Percentiles rank a stretch among this genome's conserved stretches.
phyloP scores from a whole-genome alignment of 2,888 invertebrate species.

The Maniola hyperantus region DNA sequence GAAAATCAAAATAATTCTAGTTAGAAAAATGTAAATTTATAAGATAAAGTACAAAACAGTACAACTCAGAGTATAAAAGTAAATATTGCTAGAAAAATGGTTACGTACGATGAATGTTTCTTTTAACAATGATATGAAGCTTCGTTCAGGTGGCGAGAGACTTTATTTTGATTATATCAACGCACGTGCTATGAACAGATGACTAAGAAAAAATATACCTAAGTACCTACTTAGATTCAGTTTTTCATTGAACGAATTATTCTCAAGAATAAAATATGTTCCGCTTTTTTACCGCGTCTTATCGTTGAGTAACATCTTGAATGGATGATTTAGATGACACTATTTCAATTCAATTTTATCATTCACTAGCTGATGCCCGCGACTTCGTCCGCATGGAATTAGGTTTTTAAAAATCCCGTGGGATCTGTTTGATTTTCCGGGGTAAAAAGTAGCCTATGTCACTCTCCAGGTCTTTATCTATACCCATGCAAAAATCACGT shows the following conservation, averaged over 20 bases:
- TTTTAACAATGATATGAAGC: constrained; percentile 66
- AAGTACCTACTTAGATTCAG: constrained; percentile 6
- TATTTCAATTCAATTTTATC: constrained; percentile 14
- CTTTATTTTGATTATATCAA: constrained; percentile 55
- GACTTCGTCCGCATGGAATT: too few species aligned
- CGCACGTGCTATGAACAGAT: constrained; percentile 53
- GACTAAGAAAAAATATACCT: constrained; percentile 30
- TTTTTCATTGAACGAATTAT: constrained; percentile 19
- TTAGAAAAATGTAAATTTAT: constrained; percentile 13
- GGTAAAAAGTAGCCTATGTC: too few species aligned
- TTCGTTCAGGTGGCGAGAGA: constrained; percentile 62
- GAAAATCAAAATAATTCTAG: neutral
- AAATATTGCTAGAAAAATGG: constrained; percentile 40
- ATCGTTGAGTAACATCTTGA: constrained; percentile 12
- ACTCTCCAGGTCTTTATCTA: too few species aligned
- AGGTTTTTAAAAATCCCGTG: too few species aligned
- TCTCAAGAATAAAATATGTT: constrained; percentile 15
- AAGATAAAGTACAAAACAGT: neutral
- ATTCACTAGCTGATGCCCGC: too few species aligned
- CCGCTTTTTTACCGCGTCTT: constrained; percentile 15
- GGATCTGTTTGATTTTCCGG: too few species aligned
- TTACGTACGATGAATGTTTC: constrained; percentile 55
- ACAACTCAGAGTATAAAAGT: constrained; percentile 29
- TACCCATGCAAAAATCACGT: too few species aligned
- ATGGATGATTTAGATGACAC: constrained; percentile 10